A percentile compares a stretch with the other conserved stretches of the same genome.
phyloP scores from a whole-genome alignment of 1,140 invertebrate species.

The Proales similis region DNA sequence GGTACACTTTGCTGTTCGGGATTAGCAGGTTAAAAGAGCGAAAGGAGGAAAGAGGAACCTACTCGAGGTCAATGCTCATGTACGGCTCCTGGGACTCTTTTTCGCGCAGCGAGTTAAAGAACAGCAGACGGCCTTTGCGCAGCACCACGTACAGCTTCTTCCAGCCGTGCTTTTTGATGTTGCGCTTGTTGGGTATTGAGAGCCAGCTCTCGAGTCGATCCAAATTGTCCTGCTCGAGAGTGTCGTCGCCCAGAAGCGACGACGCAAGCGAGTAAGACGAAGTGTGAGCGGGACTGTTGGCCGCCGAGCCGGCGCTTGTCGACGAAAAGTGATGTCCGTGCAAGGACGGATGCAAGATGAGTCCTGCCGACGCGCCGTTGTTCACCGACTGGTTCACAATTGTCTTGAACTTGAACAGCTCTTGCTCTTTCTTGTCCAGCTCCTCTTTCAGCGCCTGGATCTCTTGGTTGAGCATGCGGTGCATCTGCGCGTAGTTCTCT shows the following conservation, averaged over 20 bases:
- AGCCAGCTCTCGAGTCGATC: conserved; percentile 87
- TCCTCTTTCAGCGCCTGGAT: conserved; percentile 33
- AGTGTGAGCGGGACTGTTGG: neutral
- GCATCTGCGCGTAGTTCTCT: conserved; percentile 25
- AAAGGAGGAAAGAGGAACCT: conserved; percentile 43
- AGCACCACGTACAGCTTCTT: conserved; percentile 93
- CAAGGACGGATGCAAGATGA: no score
- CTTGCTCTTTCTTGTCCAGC: conserved; percentile 14
- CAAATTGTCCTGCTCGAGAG: neutral
- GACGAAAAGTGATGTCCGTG: neutral
- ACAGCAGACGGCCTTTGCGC: conserved; percentile 90
- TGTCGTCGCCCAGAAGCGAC: conserved; percentile 20
- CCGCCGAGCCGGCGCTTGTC: neutral
- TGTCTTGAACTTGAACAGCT: neutral
- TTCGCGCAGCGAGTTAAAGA: conserved; percentile 80
- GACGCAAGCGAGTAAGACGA: conserved; percentile 16
- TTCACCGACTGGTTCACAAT: neutral
- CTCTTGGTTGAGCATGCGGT: conserved; percentile 17
- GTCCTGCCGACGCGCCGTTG: conserved; percentile 9
- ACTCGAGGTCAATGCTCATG: conserved; percentile 88
- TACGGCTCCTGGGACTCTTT: conserved; percentile 88
- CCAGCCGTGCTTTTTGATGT: conserved; percentile 89
- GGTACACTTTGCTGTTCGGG: conserved; percentile 83
- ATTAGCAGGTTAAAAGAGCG: conserved; percentile 39
- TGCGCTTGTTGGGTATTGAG: conserved; percentile 86